Base-by-base conservation (phyloP, 2,888 invertebrate species). In the Sminthurinus aureus region DNA sequence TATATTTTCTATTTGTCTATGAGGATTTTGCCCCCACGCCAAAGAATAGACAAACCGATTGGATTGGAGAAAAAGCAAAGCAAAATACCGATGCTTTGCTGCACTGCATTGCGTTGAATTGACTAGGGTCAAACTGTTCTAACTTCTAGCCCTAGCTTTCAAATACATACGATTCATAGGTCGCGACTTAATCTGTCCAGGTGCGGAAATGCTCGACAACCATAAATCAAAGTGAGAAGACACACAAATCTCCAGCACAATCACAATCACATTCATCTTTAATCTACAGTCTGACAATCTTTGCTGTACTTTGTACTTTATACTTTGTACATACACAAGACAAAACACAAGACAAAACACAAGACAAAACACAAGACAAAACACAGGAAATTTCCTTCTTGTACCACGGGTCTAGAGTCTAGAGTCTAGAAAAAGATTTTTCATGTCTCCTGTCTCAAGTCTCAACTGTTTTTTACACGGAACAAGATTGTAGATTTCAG, bases 171-270 rank as follows among this genome's bases (percentile, higher is more conserved):
- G 38, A 38, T n/a, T n/a, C n/a, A n/a, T 38, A 38, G 38, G 38
- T 38, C 38, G 38, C 38, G 38, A 38, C 22, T 64, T n/a, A n/a
- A n/a, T 58, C 20, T 78, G 74, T 74, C 78, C 83, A 87, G 87
- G 87, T 87, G 87, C 86, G 86, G 86, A 87, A 86, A 87, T 85
- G 84, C 82, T 84, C 74, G 84, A 84, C 81, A 83, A 86, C 85
- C 85, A 87, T 87, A 87, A 87, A 87, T 87, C 87, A 87, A 84
- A 84, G 50, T 4, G 38, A 52, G 75, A 77, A 73, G 71, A 80
- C 80, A 80, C 80, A 83, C 80, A 84, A 38, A 84, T 84, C 84
- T 24, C 58, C 58, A 58, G 58, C 58, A 58, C 58, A 18, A 58
- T 11, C 13, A 8, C 52, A 52, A n/a, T 38, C 38, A 38, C 38